These are phyloP conservation scores for Bombus superbus DNA, from an alignment of 1,140 invertebrate genomes.

Conservation along the genomic window DNA sequence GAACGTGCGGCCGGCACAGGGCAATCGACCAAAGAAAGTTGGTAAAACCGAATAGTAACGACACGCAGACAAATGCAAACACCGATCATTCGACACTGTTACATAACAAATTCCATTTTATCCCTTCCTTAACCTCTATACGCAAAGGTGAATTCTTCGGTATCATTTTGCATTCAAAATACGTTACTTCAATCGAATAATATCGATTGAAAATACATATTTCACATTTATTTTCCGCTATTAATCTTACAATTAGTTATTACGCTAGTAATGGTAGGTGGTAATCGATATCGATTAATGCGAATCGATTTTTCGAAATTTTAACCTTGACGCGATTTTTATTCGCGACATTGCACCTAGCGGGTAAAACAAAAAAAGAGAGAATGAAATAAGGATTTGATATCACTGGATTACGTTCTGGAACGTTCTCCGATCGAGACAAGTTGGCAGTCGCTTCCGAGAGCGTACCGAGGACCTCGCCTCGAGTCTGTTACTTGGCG, in stretches of 20 bases:
- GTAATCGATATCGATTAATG: too few species aligned
- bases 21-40: slow-evolving; percentile 47
- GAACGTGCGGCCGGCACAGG: slow-evolving; percentile 38
- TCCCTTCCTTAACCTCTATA: too few species aligned
- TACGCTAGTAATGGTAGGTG: too few species aligned
- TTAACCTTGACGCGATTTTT: too few species aligned
- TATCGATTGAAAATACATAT: too few species aligned
- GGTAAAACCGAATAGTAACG: slow-evolving; percentile 25
- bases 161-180: not conserved
- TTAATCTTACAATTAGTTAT: too few species aligned
- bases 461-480: slow-evolving; percentile 62
- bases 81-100: not conserved
- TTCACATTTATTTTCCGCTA: too few species aligned
- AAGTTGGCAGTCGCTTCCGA: slow-evolving; percentile 69
- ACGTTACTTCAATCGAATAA: too few species aligned
- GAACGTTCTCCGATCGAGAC: slow-evolving; percentile 48
- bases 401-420: slow-evolving; percentile 25
- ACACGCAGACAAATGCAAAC: slow-evolving; percentile 14
- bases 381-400: not conserved
- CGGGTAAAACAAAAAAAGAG: too few species aligned
- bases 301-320: too few species aligned
- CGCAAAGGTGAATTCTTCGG: not conserved
- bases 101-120: not conserved
- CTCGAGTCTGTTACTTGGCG: slow-evolving; percentile 51
- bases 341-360: too few species aligned